Evolutionary conservation across 2,797 vertebrate genomes (phyloP).

Genomic region (Alcedo quadribrachys): DNA sequence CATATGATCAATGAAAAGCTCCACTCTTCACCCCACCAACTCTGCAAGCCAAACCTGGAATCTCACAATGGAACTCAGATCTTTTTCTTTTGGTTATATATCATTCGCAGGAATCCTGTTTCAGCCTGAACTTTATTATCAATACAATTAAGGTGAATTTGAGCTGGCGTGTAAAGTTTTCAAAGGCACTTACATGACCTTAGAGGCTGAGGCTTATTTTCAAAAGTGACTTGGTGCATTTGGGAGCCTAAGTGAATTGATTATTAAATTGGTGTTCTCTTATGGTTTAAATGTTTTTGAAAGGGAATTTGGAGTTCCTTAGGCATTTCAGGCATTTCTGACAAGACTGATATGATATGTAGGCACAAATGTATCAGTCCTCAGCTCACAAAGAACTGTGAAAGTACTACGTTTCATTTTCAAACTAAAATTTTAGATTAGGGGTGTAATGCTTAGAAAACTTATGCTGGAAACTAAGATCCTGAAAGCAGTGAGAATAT

Average conservation of each 20-base stretch:
- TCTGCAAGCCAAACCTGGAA: neutral
- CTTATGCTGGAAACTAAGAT: neutral
- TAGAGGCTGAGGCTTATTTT: constrained; percentile 23
- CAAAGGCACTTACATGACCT: constrained; percentile 3
- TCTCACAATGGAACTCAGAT: neutral
- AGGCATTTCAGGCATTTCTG: neutral
- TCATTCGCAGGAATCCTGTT: constrained; percentile 48
- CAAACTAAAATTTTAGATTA: neutral
- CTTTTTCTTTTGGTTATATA: neutral
- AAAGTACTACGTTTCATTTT: neutral
- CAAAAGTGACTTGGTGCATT: constrained; percentile 3
- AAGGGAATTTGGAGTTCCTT: neutral
- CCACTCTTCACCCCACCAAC: neutral
- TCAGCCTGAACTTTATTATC: constrained; percentile 36
- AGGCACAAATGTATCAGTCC: neutral
- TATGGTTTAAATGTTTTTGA: neutral
- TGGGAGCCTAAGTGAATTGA: neutral
- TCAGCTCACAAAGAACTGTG: neutral
- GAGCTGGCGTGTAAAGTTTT: constrained; percentile 42
- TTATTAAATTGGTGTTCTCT: neutral
- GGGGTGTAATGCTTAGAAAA: neutral
- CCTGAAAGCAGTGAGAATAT: neutral
- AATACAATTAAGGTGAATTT: constrained; percentile 49
- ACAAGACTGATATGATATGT: neutral
- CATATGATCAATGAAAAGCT: neutral